These are phyloP conservation scores for Alviniconcha marisindica DNA, from an alignment of 1,140 invertebrate species.

Conservation along the genomic window DNA sequence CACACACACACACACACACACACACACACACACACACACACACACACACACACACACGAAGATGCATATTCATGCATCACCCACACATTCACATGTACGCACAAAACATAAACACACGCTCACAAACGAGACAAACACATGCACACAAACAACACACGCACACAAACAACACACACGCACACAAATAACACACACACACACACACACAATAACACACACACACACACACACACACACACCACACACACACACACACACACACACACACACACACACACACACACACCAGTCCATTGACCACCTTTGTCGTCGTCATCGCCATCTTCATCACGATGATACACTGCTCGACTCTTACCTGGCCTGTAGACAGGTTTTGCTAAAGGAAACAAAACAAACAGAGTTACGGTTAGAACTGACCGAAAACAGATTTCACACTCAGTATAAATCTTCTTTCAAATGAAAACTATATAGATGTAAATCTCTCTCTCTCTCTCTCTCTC, in stretches of 20 bases:
- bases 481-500: too few species aligned
- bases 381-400: too few species aligned
- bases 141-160: not conserved
- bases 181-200: not conserved
- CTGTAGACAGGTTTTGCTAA: conserved; percentile 39
- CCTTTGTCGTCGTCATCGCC: not conserved
- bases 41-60: conserved; percentile 4
- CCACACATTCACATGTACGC: not conserved
- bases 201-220: not conserved
- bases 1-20: not conserved
- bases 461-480: too few species aligned
- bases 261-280: conserved; percentile 33
- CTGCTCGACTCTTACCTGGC: conserved; percentile 30
- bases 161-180: not conserved
- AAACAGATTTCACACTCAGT: too few species aligned
- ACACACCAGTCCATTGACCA: conserved; percentile 23
- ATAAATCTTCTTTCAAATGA: too few species aligned
- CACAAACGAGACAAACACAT: not conserved
- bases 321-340: not conserved
- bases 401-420: too few species aligned
- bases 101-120: not conserved
- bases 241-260: conserved; percentile 17
- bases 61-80: conserved; percentile 8
- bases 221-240: not conserved
- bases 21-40: conserved; percentile 7